Conservation (phyloP, 2,113 vertebrate genomes). For the Engystomops pustulosus region DNA sequence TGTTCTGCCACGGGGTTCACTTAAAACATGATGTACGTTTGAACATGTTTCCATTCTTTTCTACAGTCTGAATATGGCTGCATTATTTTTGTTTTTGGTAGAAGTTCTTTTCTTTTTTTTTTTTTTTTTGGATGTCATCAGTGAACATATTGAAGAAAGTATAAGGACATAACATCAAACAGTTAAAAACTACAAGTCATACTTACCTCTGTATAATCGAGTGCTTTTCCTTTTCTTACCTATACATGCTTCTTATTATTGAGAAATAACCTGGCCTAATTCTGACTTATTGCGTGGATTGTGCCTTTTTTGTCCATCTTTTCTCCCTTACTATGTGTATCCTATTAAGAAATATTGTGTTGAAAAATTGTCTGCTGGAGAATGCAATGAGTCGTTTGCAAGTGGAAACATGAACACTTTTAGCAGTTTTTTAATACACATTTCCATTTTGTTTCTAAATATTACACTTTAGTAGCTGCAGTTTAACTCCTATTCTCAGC, state of each 20-base stretch:
- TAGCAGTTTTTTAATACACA: background rate
- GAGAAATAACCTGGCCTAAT: background rate
- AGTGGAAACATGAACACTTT: background rate
- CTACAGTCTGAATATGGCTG: constrained; percentile 1
- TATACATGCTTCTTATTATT: constrained; percentile 16
- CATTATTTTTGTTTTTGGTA: constrained; percentile 5
- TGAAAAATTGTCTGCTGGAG: background rate
- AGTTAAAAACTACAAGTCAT: background rate
- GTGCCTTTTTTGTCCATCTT: constrained; percentile 28
- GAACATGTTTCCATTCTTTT: too few species aligned
- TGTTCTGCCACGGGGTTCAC: too few species aligned
- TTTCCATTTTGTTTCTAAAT: background rate
- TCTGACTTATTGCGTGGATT: background rate
- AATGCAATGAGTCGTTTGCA: background rate
- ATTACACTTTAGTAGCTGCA: background rate
- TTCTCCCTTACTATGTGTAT: background rate
- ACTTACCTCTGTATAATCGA: background rate
- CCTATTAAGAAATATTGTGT: constrained; percentile 3
- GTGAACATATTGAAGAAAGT: constrained; percentile 1
- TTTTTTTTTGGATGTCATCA: background rate
- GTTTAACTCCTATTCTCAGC: background rate
- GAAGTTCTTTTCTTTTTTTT: constrained; percentile 19
- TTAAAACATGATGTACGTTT: too few species aligned
- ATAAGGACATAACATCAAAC: background rate
- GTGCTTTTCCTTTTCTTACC: background rate